These are phyloP conservation scores for Phymanthus crucifer DNA, from an alignment of 92 coral and sea anemone genomes.

Conservation along the genomic window DNA sequence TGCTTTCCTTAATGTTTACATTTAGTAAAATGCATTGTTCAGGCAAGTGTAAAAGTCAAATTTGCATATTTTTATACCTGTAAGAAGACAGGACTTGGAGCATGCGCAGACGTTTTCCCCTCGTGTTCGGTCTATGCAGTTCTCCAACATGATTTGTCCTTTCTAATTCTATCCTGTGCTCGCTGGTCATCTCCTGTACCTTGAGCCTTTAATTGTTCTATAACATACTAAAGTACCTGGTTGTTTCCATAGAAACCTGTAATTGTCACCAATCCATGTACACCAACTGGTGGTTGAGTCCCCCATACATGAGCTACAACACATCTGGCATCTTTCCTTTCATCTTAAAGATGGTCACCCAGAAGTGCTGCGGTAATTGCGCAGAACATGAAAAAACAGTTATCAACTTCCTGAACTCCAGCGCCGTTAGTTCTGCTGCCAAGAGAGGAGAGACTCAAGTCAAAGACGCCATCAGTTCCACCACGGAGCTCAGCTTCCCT, in stretches of 20 bases:
- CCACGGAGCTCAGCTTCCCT: constrained; percentile 75
- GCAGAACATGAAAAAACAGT: constrained; percentile 51
- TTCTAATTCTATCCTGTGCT: too few species aligned
- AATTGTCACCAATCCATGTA: constrained; percentile 67
- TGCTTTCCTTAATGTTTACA: too few species aligned
- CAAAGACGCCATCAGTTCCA: constrained; percentile 45
- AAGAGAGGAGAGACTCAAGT: constrained; percentile 53
- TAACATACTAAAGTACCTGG: background rate
- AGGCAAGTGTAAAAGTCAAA: too few species aligned
- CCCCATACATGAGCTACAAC: constrained; percentile 71
- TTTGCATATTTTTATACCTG: too few species aligned
- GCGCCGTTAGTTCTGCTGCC: constrained; percentile 24
- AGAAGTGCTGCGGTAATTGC: constrained; percentile 74
- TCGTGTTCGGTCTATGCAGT: too few species aligned
- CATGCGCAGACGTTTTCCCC: too few species aligned
- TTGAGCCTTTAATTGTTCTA: background rate
- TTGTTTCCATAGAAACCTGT: constrained; percentile 76
- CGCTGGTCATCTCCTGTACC: too few species aligned
- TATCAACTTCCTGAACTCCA: constrained; percentile 40
- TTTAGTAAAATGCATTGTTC: too few species aligned
- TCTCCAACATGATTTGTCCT: too few species aligned
- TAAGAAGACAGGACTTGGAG: too few species aligned
- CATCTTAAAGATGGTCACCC: constrained; percentile 52
- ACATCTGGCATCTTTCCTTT: constrained; percentile 79
- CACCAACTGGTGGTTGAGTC: constrained; percentile 87